Base-by-base conservation (phyloP, 1,140 invertebrate species). In the Zaprionus ghesquierei region DNA sequence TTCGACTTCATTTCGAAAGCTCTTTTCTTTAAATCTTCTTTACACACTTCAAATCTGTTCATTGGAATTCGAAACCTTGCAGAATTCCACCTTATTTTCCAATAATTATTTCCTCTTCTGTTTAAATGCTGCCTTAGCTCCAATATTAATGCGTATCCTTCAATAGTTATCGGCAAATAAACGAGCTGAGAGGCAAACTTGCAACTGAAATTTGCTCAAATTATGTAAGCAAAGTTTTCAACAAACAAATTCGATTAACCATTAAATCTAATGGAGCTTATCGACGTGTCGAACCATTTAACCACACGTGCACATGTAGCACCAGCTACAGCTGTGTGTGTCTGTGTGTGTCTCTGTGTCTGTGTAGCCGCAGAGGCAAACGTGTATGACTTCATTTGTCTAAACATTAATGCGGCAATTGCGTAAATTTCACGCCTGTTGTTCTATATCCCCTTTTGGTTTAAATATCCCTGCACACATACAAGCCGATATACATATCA, bases 401-500 rank as follows among this genome's bases (percentile, higher is more conserved):
- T 69, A 27, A 71, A 63, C 84, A 87, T 87, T 89, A 89, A 77
- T 79, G 73, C 46, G 84, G 79, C 84, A 89, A 89, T 87, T 89
- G 79, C 79, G 84, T 89, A 87, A 89, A 87, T 87, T 87, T 86
- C 81, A 86, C 82, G 81, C 79, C 82, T 70, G 59, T 55, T 75
- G 73, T 68, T 66, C 51, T 53, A 9, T 22, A 58, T 63, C 44
- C 61, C 68, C 53, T 64, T 66, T 65, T 23, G 70, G 70, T 86
- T 86, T 86, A 86, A 86, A 86, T 87, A 81, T 69, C 61, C 74
- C 8, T 25, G 33, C 33, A 53, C 50, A 54, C n/a, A 27, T 12
- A 13, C 5, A 10, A 3, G 10, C 27, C 33, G 1, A 20, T 22
- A 12, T 2, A 27, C 9, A 38, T 27, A 5, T 27, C 12, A 2